Conservation (phyloP, 2,888 invertebrate species). For the Lasioglossum villosulum region DNA sequence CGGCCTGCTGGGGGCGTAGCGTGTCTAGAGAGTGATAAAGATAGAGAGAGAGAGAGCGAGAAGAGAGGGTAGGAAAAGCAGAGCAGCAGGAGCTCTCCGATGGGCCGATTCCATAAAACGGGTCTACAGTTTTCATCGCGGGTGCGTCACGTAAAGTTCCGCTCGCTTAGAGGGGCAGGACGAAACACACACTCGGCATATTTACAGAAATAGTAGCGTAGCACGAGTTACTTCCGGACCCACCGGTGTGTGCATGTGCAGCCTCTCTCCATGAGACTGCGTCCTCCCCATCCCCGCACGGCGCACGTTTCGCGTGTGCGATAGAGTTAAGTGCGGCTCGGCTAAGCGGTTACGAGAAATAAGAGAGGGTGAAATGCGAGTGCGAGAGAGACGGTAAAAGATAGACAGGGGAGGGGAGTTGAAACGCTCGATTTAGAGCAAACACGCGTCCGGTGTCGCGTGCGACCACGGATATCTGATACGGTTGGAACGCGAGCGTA, state of each 20-base stretch:
- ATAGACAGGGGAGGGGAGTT: neutral
- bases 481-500: constrained; percentile 45
- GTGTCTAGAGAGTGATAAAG: neutral
- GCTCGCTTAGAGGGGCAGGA: constrained; percentile 17
- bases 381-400: neutral
- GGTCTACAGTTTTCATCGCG: constrained; percentile 34
- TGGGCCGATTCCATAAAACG: constrained; percentile 13
- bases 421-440: constrained; percentile 45
- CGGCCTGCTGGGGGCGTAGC: neutral
- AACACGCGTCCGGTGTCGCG: constrained; percentile 54
- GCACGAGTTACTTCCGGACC: constrained; percentile 55
- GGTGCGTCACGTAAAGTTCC: constrained; percentile 42
- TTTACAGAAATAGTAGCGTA: constrained; percentile 56
- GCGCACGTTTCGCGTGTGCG: constrained; percentile 23
- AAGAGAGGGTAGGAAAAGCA: neutral
- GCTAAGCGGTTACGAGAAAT: constrained; percentile 20
- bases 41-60: neutral
- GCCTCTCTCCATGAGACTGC: constrained; percentile 4
- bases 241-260: constrained; percentile 41
- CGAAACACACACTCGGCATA: constrained; percentile 40
- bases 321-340: constrained; percentile 36
- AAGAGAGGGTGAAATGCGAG: neutral
- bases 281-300: neutral
- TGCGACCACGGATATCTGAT: constrained; percentile 55
- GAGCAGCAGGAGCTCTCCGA: neutral